Evolutionary conservation across 2,888 invertebrate species (phyloP).

Genomic region (Camptogramma bilineatum): DNA sequence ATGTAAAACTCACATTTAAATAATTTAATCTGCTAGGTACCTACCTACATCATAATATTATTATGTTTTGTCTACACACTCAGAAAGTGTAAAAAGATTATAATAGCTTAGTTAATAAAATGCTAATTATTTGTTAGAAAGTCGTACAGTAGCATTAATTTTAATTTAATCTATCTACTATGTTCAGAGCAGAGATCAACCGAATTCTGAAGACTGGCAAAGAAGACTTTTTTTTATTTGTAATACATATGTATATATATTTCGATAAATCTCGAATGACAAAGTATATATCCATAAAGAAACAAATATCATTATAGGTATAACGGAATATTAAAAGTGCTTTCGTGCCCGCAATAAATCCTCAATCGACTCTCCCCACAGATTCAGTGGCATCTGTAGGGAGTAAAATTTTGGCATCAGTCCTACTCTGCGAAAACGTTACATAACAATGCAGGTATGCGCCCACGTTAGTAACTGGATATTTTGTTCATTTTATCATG

Average conservation of each 20-base stretch:
- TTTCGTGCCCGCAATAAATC: constrained; percentile 45
- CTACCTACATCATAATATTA: constrained; percentile 17
- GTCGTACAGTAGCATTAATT: background rate
- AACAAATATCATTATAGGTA: background rate
- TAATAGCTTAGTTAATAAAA: background rate
- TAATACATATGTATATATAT: no score
- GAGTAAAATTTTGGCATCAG: constrained; percentile 74
- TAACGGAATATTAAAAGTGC: constrained; percentile 35
- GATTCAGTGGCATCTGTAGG: constrained; percentile 50
- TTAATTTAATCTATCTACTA: background rate
- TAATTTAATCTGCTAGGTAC: constrained; percentile 21
- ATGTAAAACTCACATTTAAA: constrained; percentile 23
- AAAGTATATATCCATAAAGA: background rate
- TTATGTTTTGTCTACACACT: constrained; percentile 32
- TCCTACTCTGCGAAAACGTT: constrained; percentile 74
- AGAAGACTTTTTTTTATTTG: no score
- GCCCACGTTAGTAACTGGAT: constrained; percentile 50
- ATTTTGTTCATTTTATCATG: constrained; percentile 49
- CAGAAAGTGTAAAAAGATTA: constrained; percentile 49
- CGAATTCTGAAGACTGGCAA: no score
- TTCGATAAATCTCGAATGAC: no score
- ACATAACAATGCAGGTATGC: constrained; percentile 78
- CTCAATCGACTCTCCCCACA: constrained; percentile 39
- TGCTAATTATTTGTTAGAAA: constrained; percentile 1
- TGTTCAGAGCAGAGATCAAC: background rate